A percentile compares a stretch with the other conserved stretches of the same genome.
Conservation (phyloP, 2,888 invertebrate species). For the Thymelicus acteon region DNA sequence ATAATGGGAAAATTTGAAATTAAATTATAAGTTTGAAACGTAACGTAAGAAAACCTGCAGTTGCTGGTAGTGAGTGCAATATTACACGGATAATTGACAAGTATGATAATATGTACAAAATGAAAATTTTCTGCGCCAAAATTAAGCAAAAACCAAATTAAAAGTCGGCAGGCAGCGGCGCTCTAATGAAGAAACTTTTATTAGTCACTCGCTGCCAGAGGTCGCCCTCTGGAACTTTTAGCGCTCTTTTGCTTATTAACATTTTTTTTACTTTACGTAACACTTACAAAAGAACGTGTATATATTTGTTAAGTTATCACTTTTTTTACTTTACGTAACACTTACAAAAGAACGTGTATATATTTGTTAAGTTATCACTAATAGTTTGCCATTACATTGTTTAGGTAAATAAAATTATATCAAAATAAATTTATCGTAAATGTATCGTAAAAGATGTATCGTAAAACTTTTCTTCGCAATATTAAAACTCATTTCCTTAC, state of each 20-base stretch:
- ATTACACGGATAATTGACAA: neutral
- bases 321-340: constrained; percentile 25
- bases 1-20: too few relatives aligned
- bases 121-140: constrained; percentile 39
- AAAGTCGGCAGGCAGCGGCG: constrained; percentile 49
- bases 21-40: too few relatives aligned
- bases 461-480: constrained; percentile 27
- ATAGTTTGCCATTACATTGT: neutral
- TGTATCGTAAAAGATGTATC: constrained; percentile 35
- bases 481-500: constrained; percentile 38
- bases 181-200: constrained; percentile 62
- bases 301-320: constrained; percentile 23
- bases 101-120: constrained; percentile 20
- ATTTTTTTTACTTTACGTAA: constrained; percentile 26
- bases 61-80: too few relatives aligned
- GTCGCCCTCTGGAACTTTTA: constrained; percentile 34
- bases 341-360: constrained; percentile 11
- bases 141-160: constrained; percentile 58
- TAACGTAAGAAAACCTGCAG: too few relatives aligned
- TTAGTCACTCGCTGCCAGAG: constrained; percentile 46
- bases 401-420: too few relatives aligned
- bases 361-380: neutral
- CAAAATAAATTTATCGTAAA: too few relatives aligned
- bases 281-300: constrained; percentile 15
- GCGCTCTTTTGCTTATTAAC: constrained; percentile 29